Conservation (phyloP, 2,797 vertebrate species). For the Tragopan temminckii region DNA sequence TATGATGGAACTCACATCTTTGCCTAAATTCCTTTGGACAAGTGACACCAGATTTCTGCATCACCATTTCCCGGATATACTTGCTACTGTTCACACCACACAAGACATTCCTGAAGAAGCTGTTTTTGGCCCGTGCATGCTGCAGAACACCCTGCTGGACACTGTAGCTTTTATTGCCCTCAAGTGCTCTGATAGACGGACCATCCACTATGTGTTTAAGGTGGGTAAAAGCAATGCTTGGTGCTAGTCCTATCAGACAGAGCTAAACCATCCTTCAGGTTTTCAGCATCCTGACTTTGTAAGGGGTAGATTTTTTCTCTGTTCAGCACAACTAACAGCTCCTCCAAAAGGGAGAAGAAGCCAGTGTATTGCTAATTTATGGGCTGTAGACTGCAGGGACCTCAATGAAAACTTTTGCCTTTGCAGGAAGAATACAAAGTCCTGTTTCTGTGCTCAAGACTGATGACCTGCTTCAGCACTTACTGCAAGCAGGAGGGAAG, state of each 20-base stretch:
- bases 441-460: not conserved
- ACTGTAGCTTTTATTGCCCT: constrained; percentile 92
- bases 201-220: constrained; percentile 87
- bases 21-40: constrained; percentile 86
- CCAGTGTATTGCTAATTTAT: not conserved
- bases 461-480: not conserved
- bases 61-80: constrained; percentile 85
- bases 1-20: constrained; percentile 85
- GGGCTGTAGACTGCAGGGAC: not conserved
- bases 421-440: not conserved
- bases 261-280: not conserved
- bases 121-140: constrained; percentile 88
- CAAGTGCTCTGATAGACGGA: constrained; percentile 87
- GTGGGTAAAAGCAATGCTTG: constrained; percentile 66
- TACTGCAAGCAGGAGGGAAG: not conserved
- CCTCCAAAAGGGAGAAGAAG: not conserved
- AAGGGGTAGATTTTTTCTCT: not conserved
- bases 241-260: not conserved
- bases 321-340: not conserved
- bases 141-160: constrained; percentile 89
- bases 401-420: not conserved
- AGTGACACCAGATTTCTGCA: constrained; percentile 86
- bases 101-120: constrained; percentile 88
- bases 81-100: constrained; percentile 89
- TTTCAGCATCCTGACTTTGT: not conserved